Percentiles rank a stretch among this genome's conserved stretches.
These are phyloP conservation scores for Drosophila carrolli DNA, from an alignment of 1,140 invertebrate genomes.

Conservation along the genomic window DNA sequence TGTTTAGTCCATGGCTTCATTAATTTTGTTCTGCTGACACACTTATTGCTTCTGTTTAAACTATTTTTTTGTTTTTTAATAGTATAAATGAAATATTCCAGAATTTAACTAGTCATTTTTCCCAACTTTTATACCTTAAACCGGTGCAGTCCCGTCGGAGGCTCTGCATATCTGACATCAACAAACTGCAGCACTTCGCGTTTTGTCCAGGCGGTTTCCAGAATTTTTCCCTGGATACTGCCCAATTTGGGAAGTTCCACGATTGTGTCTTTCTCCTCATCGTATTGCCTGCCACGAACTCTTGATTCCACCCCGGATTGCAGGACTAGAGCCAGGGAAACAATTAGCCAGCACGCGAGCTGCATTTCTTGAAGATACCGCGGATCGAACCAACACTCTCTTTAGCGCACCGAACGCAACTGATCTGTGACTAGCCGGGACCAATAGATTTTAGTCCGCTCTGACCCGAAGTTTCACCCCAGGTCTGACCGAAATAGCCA, in stretches of 20 bases:
- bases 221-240: conserved; percentile 68
- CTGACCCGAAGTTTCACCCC: conserved; percentile 65
- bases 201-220: conserved; percentile 76
- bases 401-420: conserved; percentile 58
- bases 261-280: conserved; percentile 77
- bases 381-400: conserved; percentile 43
- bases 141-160: conserved; percentile 74
- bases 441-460: conserved; percentile 53
- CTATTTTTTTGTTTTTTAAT: background rate
- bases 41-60: background rate
- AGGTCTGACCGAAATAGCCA: conserved; percentile 49
- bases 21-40: conserved; percentile 1
- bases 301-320: conserved; percentile 24
- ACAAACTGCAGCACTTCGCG: conserved; percentile 80
- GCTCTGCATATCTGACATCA: conserved; percentile 77
- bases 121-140: conserved; percentile 68
- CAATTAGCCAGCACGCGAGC: background rate
- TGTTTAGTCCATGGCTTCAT: background rate
- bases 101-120: no score
- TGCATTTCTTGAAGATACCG: conserved; percentile 35
- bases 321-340: conserved; percentile 3
- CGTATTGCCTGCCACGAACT: conserved; percentile 47
- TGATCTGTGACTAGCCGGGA: conserved; percentile 34
- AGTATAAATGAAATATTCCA: background rate
- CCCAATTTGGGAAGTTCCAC: conserved; percentile 75